These are phyloP conservation scores for Drosophila sulfurigaster DNA, from an alignment of 1,140 invertebrate genomes.

Conservation along the genomic window DNA sequence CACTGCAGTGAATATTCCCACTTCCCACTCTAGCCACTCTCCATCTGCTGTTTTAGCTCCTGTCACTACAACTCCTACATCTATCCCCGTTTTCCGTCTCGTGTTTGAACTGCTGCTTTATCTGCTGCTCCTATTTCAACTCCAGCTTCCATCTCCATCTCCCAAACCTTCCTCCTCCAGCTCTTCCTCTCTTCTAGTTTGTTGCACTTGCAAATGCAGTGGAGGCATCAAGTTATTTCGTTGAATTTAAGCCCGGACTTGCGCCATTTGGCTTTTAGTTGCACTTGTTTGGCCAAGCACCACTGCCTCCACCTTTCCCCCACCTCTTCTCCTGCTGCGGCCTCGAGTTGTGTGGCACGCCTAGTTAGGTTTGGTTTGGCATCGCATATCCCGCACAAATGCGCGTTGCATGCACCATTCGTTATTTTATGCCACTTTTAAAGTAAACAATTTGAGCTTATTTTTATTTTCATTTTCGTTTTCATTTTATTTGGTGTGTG, in stretches of 20 bases:
- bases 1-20: neutral
- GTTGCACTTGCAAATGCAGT: constrained; percentile 27
- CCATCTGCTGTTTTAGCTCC: neutral
- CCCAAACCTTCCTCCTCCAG: neutral
- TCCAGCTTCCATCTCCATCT: neutral
- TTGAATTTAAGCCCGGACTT: constrained; percentile 75
- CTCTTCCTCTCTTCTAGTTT: neutral
- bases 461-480: constrained; percentile 17
- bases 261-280: constrained; percentile 71
- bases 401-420: constrained; percentile 24
- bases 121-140: neutral
- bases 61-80: neutral
- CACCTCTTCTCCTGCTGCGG: neutral
- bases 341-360: constrained; percentile 35
- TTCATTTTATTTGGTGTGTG: constrained; percentile 3
- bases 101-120: neutral
- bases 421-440: constrained; percentile 58
- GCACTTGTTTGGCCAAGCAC: constrained; percentile 66
- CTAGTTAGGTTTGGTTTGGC: constrained; percentile 68
- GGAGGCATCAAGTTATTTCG: constrained; percentile 71
- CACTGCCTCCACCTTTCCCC: neutral
- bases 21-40: constrained; percentile 1
- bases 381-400: neutral
- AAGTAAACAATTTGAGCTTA: constrained; percentile 18
- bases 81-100: neutral